Base-by-base conservation (phyloP, 23 tunicate genomes). In the Ciona savignyi region DNA sequence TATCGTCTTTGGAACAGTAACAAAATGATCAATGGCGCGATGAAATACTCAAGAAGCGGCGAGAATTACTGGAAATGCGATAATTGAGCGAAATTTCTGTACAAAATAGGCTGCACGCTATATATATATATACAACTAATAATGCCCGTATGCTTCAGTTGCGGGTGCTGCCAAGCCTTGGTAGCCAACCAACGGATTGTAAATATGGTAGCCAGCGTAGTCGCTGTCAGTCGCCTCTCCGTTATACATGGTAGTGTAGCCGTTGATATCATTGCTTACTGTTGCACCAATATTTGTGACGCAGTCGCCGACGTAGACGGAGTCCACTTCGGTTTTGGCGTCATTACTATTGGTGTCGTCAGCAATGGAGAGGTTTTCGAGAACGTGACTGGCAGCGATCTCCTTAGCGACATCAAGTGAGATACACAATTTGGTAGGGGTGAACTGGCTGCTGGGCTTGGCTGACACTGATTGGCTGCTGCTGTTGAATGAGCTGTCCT, bases 351-450 rank as follows among this genome's bases (percentile, higher is more conserved):
- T 42, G 56, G 15, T 15, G 56, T 42, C 56, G 15, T 42, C 56
- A 15, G 11, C 27, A 24, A 77, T 75, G n/a, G 35, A 20, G 71
- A 83, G 73, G 19, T 25, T 66, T 0, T 32, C 61, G 2, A 89
- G 71, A 33, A 89, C 96, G 70, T 83, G 82, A 22, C 67, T 71
- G 48, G 97, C 97, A 0, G 97, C 97, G 19, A 91, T 82, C 65
- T 91, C 97, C 71, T 85, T 80, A 23, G 97, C 97, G 34, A 34
- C 28, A 32, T 81, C 87, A 91, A 80, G 97, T 71, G 97, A 91
- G 85, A 86, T 91, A 91, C 80, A 91, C 97, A 91, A 91, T 91
- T 91, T 91, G 97, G 97, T 91, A 91, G 29, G 83, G 77, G 74
- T 22, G 51, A 33, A 34, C 34, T 77, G 84, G 66, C 42, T 80